Conservation (phyloP, 2,888 invertebrate species). For the Copidosoma aretas region DNA sequence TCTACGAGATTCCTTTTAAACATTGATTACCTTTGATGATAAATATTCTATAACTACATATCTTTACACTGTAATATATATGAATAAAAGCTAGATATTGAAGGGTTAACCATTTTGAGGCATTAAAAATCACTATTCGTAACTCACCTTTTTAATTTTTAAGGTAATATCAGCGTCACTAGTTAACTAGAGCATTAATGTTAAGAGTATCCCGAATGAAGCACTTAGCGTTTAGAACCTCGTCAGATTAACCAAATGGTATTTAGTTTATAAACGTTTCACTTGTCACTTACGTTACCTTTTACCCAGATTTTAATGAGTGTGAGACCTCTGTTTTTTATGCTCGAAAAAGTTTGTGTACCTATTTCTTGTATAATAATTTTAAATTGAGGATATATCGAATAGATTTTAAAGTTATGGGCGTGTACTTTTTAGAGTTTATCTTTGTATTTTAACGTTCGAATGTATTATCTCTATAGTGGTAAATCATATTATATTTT, state of each 20-base stretch:
- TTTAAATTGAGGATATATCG: neutral
- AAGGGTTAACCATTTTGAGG: slow-evolving; percentile 10
- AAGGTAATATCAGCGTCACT: slow-evolving; percentile 9
- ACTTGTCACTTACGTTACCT: slow-evolving; percentile 46
- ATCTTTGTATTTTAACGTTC: slow-evolving; percentile 41
- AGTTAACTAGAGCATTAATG: slow-evolving; percentile 14
- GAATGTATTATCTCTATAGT: slow-evolving; percentile 43
- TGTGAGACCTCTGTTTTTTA: slow-evolving; percentile 16
- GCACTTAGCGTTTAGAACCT: slow-evolving; percentile 12
- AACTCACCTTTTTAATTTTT: slow-evolving; percentile 8
- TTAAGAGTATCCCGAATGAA: slow-evolving; percentile 1
- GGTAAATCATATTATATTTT: slow-evolving; percentile 38
- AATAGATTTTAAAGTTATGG: slow-evolving; percentile 9
- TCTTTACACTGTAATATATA: neutral
- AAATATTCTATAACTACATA: neutral
- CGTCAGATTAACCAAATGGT: slow-evolving; percentile 21
- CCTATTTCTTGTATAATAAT: too few species aligned
- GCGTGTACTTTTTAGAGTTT: slow-evolving; percentile 22
- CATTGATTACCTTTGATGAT: neutral
- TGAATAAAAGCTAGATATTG: neutral
- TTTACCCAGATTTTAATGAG: slow-evolving; percentile 45
- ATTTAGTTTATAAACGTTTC: slow-evolving; percentile 22
- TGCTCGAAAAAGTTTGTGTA: slow-evolving; percentile 10
- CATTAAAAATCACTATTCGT: slow-evolving; percentile 5
- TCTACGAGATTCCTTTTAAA: neutral